Evolutionary conservation across 2,888 invertebrate genomes (phyloP).

Genomic region (Cryptops parisi): DNA sequence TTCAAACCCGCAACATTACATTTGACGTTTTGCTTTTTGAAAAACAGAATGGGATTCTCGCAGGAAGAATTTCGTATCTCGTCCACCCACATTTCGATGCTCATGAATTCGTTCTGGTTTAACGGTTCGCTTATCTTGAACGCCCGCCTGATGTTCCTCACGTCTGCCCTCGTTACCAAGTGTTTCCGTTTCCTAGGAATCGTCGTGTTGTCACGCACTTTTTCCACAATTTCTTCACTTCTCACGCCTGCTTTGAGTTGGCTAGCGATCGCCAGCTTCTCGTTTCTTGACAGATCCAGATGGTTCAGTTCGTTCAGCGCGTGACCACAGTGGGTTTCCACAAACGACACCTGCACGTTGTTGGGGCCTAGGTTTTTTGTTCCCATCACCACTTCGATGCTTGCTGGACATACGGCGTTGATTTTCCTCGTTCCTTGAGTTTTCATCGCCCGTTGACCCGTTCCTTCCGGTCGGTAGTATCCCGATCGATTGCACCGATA

Average conservation of each 20-base stretch:
- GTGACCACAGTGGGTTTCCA: slow-evolving; percentile 7
- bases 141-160: not conserved
- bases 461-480: not conserved
- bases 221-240: slow-evolving; percentile 1
- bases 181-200: not conserved
- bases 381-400: slow-evolving; percentile 1
- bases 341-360: not conserved
- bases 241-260: not conserved
- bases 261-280: not conserved
- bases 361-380: not conserved
- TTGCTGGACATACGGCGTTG: slow-evolving; percentile 4
- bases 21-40: slow-evolving; percentile 4
- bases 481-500: slow-evolving; percentile 3
- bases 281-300: not conserved
- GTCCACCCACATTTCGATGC: slow-evolving; percentile 5
- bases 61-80: not conserved
- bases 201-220: not conserved
- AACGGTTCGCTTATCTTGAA: not conserved
- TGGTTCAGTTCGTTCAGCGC: not conserved
- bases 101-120: not conserved
- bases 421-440: slow-evolving; percentile 1
- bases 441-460: slow-evolving; percentile 2
- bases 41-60: slow-evolving; percentile 3
- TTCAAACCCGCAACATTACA: not conserved
- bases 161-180: not conserved